Conservation (phyloP, 1,140 invertebrate species). For the Drosophila seguyi region DNA sequence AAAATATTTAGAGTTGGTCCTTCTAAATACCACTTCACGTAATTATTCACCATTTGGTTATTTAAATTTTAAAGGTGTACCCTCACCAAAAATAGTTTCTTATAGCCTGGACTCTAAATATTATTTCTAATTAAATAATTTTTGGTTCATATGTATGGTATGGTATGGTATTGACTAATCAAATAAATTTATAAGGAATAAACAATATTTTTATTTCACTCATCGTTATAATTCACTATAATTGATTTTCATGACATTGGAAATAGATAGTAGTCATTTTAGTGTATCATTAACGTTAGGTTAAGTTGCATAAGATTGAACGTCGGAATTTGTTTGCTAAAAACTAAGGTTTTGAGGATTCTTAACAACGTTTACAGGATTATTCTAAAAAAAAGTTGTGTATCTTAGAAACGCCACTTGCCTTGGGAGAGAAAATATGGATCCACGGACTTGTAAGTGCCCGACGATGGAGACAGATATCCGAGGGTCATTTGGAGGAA, state of each 20-base stretch:
- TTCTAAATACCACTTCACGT: not conserved
- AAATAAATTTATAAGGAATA: too few relatives aligned
- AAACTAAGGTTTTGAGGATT: too few relatives aligned
- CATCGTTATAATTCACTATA: too few relatives aligned
- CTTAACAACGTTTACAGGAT: not conserved
- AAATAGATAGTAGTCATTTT: too few relatives aligned
- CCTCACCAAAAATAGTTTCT: not conserved
- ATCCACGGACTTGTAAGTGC: constrained; percentile 88
- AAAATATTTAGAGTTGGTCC: not conserved
- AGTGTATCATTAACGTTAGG: too few relatives aligned
- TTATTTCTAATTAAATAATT: not conserved
- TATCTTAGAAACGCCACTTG: constrained; percentile 60
- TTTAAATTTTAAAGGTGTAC: not conserved
- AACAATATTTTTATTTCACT: too few relatives aligned
- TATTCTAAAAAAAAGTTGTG: not conserved
- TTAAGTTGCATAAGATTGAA: too few relatives aligned
- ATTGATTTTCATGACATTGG: too few relatives aligned
- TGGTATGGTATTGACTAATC: too few relatives aligned
- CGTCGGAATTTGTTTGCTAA: not conserved
- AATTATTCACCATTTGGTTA: not conserved
- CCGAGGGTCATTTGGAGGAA: constrained; percentile 89
- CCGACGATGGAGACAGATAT: constrained; percentile 87
- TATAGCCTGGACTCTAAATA: not conserved
- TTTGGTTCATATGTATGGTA: too few relatives aligned
- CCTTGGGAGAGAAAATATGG: constrained; percentile 90